These are phyloP conservation scores for Premnoplex brunnescens DNA, from an alignment of 2,797 vertebrate species.

Conservation along the genomic window DNA sequence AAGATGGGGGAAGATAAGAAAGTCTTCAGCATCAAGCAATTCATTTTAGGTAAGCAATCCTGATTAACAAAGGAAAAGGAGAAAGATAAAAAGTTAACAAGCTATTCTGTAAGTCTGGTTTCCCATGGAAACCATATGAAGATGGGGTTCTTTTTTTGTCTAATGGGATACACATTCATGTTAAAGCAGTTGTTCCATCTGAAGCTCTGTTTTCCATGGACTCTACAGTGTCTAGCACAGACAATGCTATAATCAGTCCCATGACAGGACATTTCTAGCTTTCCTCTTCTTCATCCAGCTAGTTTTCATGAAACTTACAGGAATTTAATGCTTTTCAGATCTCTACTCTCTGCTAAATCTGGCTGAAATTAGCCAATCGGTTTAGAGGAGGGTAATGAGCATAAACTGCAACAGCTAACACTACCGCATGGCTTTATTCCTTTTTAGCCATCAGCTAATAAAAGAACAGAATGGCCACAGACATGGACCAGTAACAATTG, in stretches of 20 bases:
- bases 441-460: neutral
- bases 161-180: neutral
- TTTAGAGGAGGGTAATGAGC: neutral
- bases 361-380: neutral
- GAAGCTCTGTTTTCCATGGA: neutral
- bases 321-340: neutral
- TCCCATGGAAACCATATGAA: slow-evolving; percentile 35
- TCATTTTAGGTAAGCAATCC: slow-evolving; percentile 23
- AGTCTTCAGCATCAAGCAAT: slow-evolving; percentile 16
- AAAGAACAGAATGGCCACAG: neutral
- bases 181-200: neutral
- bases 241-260: neutral
- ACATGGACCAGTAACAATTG: neutral
- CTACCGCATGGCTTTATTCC: neutral
- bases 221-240: neutral
- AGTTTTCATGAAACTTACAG: neutral
- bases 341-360: neutral
- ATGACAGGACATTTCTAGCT: neutral
- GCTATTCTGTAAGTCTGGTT: slow-evolving; percentile 21
- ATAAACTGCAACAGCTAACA: neutral
- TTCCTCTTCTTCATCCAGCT: neutral
- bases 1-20: neutral
- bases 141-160: neutral
- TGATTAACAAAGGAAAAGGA: slow-evolving; percentile 16
- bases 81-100: slow-evolving; percentile 38